A percentile compares a stretch with the other conserved stretches of the same genome.
Conservation (phyloP, 2,888 invertebrate genomes). For the Cerceris ruficornis region DNA sequence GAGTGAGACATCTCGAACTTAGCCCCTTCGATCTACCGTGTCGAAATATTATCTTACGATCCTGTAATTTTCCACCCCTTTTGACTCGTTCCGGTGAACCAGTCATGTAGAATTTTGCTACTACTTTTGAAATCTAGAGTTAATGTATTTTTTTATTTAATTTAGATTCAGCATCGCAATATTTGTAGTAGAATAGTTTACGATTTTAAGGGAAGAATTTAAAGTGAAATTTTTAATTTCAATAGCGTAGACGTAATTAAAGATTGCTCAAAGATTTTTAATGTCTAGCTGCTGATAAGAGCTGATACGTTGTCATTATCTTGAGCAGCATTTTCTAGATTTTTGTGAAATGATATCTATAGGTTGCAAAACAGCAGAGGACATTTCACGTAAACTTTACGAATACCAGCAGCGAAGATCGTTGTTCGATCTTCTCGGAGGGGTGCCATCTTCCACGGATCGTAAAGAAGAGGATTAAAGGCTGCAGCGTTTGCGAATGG, state of each 20-base stretch:
- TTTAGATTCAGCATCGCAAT: no score
- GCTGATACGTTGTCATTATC: slow-evolving; percentile 25
- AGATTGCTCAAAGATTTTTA: slow-evolving; percentile 42
- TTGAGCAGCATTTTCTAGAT: slow-evolving; percentile 39
- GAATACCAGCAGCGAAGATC: no score
- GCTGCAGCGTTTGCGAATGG: background rate
- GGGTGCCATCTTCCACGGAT: background rate
- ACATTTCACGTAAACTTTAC: background rate
- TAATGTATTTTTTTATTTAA: no score
- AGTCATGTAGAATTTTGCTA: no score
- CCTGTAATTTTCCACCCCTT: background rate
- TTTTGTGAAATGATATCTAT: slow-evolving; percentile 39
- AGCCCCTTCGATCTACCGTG: no score
- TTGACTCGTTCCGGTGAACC: background rate
- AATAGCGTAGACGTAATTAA: slow-evolving; percentile 51
- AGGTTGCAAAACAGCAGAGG: background rate
- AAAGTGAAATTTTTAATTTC: slow-evolving; percentile 37
- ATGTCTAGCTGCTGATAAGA: slow-evolving; percentile 1
- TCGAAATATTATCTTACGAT: no score
- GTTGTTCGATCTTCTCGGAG: background rate
- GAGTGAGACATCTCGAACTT: background rate
- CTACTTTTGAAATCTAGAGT: no score
- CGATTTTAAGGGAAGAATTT: background rate
- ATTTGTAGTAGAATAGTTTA: no score
- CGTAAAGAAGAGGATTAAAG: slow-evolving; percentile 32